phyloP scores from a whole-genome alignment of 1,140 invertebrate species.

The Tetramorium alpestre region DNA sequence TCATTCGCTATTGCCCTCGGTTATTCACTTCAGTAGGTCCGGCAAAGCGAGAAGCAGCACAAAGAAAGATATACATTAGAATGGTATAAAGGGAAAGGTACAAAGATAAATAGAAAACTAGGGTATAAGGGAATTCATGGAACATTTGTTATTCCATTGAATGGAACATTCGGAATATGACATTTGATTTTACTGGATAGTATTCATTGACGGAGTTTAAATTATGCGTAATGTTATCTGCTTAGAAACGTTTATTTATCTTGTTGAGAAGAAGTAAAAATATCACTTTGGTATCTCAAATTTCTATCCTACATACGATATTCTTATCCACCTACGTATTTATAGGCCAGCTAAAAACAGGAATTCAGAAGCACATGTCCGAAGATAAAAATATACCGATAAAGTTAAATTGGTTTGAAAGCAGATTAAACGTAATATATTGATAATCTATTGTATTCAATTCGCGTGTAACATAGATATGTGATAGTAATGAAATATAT shows the following conservation, averaged over 20 bases:
- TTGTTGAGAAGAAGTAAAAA: not conserved
- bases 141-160: slow-evolving; percentile 3
- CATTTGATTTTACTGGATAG: not conserved
- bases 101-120: not conserved
- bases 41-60: slow-evolving; percentile 17
- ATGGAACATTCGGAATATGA: not conserved
- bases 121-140: not conserved
- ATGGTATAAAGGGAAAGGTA: not conserved
- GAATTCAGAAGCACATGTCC: not conserved
- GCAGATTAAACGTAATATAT: slow-evolving; percentile 49
- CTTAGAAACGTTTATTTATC: not conserved
- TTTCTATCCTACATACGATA: not conserved
- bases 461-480: slow-evolving; percentile 23
- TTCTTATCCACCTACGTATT: slow-evolving; percentile 28
- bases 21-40: slow-evolving; percentile 15
- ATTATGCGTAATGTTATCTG: not conserved
- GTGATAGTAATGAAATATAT: slow-evolving; percentile 34
- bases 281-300: not conserved
- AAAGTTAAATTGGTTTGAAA: slow-evolving; percentile 18
- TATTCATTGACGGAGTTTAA: not conserved
- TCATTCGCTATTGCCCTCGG: slow-evolving; percentile 51
- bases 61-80: slow-evolving; percentile 22
- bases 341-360: slow-evolving; percentile 6
- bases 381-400: slow-evolving; percentile 44
- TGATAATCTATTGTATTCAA: slow-evolving; percentile 22